phyloP scores from a whole-genome alignment of 2,888 invertebrate genomes.

The Diarsia dahlii region DNA sequence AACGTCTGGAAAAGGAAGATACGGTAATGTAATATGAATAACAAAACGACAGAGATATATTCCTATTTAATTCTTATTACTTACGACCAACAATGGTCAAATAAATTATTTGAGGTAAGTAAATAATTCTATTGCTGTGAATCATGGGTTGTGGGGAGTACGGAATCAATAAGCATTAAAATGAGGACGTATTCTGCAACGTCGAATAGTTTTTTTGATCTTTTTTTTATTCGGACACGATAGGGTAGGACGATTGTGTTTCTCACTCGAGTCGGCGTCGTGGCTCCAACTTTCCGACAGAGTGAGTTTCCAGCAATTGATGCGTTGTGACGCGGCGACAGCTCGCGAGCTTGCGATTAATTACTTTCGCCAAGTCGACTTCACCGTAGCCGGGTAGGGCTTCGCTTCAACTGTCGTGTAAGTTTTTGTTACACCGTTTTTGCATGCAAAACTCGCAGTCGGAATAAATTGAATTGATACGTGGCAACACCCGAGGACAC shows the following conservation, averaged over 20 bases:
- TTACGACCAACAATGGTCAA: constrained; percentile 82
- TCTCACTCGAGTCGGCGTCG: constrained; percentile 80
- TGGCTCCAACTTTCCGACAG: constrained; percentile 87
- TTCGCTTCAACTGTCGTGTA: constrained; percentile 82
- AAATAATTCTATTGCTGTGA: constrained; percentile 72
- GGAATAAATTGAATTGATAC: constrained; percentile 69
- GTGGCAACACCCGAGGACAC: constrained; percentile 59
- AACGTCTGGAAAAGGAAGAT: constrained; percentile 91
- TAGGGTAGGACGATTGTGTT: constrained; percentile 75
- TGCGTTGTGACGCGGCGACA: constrained; percentile 87
- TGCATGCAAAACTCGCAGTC: constrained; percentile 70
- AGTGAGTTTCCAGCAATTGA: constrained; percentile 82
- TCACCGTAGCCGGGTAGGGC: constrained; percentile 78
- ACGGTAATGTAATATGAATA: constrained; percentile 91
- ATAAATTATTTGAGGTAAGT: constrained; percentile 80
- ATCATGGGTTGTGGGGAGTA: constrained; percentile 67
- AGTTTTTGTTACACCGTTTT: constrained; percentile 82
- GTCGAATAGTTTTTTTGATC: constrained; percentile 57
- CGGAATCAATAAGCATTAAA: constrained; percentile 63
- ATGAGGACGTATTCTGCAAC: constrained; percentile 44
- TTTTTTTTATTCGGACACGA: constrained; percentile 66
- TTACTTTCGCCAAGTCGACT: constrained; percentile 85
- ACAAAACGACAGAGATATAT: constrained; percentile 90
- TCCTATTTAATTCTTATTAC: constrained; percentile 89
- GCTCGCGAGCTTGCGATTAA: constrained; percentile 83